These are phyloP conservation scores for Macrobrachium nipponense DNA, from an alignment of 1,140 invertebrate genomes.

Conservation along the genomic window DNA sequence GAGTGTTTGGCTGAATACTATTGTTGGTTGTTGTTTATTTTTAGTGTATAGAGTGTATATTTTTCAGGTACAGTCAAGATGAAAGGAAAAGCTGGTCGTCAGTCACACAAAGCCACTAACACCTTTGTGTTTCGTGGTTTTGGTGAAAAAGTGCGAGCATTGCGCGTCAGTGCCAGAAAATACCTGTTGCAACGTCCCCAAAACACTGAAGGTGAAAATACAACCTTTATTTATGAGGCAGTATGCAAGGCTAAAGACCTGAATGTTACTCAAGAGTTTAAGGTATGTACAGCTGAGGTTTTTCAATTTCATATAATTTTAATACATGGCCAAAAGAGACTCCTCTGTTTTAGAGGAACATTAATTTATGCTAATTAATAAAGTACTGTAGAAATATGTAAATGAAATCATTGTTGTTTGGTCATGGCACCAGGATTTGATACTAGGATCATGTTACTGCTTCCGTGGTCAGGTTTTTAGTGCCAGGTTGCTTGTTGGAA, in stretches of 20 bases:
- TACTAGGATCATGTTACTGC: no score
- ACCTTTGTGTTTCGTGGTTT: conserved; percentile 21
- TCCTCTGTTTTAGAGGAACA: no score
- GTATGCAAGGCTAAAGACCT: conserved; percentile 21
- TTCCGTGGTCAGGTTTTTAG: no score
- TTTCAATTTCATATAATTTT: no score
- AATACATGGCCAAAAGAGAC: no score
- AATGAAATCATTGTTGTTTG: no score
- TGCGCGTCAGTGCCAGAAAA: conserved; percentile 39
- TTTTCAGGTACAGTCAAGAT: neutral
- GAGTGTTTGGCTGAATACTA: no score
- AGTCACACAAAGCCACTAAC: conserved; percentile 37
- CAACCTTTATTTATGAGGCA: conserved; percentile 28
- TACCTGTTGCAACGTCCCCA: conserved; percentile 40
- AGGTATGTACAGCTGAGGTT: conserved; percentile 1
- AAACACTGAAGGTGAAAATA: neutral
- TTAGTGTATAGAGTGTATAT: neutral
- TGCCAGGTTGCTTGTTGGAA: no score
- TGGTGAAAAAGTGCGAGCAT: conserved; percentile 26
- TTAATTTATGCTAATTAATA: no score
- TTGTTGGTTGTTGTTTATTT: no score
- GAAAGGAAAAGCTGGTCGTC: conserved; percentile 27
- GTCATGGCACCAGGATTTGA: no score
- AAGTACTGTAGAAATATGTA: no score
- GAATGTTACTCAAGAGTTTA: conserved; percentile 42